phyloP scores from a whole-genome alignment of 2,888 invertebrate species.

The Anorthoa munda region DNA sequence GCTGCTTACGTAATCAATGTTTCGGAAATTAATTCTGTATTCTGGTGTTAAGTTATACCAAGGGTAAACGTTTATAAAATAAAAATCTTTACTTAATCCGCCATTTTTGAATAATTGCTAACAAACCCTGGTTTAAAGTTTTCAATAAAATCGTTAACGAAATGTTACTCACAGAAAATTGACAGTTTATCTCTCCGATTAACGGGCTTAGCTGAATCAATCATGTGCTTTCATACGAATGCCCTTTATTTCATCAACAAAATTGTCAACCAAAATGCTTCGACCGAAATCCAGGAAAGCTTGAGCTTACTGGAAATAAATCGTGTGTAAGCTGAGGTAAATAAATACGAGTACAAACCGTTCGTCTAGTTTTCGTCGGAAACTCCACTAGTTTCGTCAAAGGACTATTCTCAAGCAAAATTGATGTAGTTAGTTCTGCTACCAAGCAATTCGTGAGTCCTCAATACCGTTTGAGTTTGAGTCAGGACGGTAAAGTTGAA shows the following conservation, averaged over 20 bases:
- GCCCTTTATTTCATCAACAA: constrained; percentile 48
- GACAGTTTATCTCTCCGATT: constrained; percentile 42
- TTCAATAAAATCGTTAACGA: not conserved
- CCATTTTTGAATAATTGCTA: not conserved
- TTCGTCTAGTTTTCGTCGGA: constrained; percentile 8
- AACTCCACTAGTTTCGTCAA: constrained; percentile 24
- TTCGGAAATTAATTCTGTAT: constrained; percentile 33
- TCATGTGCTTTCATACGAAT: constrained; percentile 37
- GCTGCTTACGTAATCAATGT: constrained; percentile 44
- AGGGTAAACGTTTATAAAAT: not conserved
- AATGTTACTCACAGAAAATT: constrained; percentile 22
- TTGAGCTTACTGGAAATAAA: constrained; percentile 30
- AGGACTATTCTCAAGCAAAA: constrained; percentile 29
- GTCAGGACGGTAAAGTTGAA: constrained; percentile 35
- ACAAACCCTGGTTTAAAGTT: not conserved
- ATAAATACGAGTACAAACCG: constrained; percentile 26
- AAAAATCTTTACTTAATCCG: not conserved
- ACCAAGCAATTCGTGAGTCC: constrained; percentile 40
- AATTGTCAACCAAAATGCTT: constrained; percentile 39
- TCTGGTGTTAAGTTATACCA: constrained; percentile 4
- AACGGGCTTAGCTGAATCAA: constrained; percentile 33
- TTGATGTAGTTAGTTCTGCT: constrained; percentile 40
- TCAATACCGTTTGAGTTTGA: constrained; percentile 37
- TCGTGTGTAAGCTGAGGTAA: constrained; percentile 20
- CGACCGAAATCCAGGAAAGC: constrained; percentile 11